A percentile compares a stretch with the other conserved stretches of the same genome.
These are phyloP conservation scores for Tribolium castaneum DNA, from an alignment of 1,140 invertebrate species.

Conservation along the genomic window DNA sequence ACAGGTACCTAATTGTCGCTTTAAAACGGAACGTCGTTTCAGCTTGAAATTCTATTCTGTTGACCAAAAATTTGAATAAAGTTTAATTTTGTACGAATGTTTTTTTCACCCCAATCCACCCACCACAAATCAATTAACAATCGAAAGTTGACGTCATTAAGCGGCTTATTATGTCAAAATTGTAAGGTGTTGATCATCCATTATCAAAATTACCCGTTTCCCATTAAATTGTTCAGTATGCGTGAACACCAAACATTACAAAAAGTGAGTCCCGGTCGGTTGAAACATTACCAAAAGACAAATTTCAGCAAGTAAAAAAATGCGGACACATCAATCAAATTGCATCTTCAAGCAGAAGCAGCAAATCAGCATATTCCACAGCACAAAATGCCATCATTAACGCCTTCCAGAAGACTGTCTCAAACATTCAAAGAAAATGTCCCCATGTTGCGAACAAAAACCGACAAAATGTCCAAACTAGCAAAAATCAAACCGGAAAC, in stretches of 20 bases:
- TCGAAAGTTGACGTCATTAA: background rate
- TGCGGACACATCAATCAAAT: background rate
- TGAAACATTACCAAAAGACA: background rate
- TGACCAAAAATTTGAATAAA: slow-evolving; percentile 1
- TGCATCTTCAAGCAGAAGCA: background rate
- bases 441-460: background rate
- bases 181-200: slow-evolving; percentile 19
- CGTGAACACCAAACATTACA: background rate
- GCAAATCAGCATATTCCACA: background rate
- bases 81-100: slow-evolving; percentile 7
- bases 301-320: background rate
- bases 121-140: background rate
- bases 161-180: slow-evolving; percentile 8
- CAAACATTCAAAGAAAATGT: background rate
- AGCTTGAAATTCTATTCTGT: slow-evolving; percentile 19
- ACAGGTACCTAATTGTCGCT: slow-evolving; percentile 4
- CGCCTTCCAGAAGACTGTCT: background rate
- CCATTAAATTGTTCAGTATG: slow-evolving; percentile 24
- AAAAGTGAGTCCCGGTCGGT: background rate
- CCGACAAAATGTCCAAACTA: background rate
- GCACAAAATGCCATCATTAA: background rate
- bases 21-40: slow-evolving; percentile 1
- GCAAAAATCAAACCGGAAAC: background rate
- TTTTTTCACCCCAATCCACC: background rate
- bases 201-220: slow-evolving; percentile 32